Evolutionary conservation across 2,797 vertebrate genomes (phyloP).

Genomic region (Champsocephalus esox): DNA sequence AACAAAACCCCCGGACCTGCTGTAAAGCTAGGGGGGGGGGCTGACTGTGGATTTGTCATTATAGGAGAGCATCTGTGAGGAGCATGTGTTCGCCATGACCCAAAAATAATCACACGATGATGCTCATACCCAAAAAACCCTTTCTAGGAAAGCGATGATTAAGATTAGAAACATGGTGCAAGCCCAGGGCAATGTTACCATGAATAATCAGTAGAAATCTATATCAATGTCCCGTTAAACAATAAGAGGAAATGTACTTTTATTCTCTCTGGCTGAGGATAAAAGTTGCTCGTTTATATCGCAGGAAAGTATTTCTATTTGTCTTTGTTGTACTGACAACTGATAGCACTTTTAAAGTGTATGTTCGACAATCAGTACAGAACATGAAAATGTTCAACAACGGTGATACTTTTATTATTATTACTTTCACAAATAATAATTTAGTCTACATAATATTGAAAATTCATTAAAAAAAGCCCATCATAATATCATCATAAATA

Average conservation of each 20-base stretch:
- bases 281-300: background rate
- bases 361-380: background rate
- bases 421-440: background rate
- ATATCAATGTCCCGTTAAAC: background rate
- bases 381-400: background rate
- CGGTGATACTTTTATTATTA: background rate
- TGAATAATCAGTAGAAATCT: constrained; percentile 5
- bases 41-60: constrained; percentile 41
- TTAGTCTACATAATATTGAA: background rate
- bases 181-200: constrained; percentile 47
- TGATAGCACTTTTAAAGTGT: background rate
- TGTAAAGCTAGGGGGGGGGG: constrained; percentile 3
- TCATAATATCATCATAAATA: background rate
- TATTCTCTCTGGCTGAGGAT: background rate
- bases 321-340: background rate
- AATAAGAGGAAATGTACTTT: background rate
- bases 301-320: background rate
- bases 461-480: background rate
- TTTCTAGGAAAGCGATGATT: constrained; percentile 71
- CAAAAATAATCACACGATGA: constrained; percentile 69
- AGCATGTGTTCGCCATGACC: constrained; percentile 61
- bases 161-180: constrained; percentile 46
- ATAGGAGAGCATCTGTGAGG: constrained; percentile 35
- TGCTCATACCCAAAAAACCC: constrained; percentile 41
- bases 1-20: constrained; percentile 13